Evolutionary conservation across 2,797 vertebrate species (phyloP).

Genomic region (Leptoclinus maculatus): DNA sequence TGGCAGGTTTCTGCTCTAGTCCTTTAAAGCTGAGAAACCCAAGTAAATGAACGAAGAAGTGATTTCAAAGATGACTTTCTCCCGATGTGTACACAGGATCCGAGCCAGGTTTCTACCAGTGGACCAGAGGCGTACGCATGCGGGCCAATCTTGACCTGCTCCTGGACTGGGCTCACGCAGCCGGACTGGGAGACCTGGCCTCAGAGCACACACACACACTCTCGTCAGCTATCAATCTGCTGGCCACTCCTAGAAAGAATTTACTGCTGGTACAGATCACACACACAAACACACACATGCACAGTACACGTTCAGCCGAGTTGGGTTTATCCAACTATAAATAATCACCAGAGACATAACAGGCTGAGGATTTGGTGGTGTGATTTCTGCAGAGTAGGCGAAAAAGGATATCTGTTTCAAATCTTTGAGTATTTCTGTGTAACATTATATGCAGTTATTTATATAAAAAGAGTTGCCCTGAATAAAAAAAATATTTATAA

Average conservation of each 20-base stretch:
- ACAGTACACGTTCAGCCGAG: slow-evolving; percentile 20
- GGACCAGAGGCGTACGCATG: slow-evolving; percentile 84
- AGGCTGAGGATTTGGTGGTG: not conserved
- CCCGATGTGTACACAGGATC: slow-evolving; percentile 74
- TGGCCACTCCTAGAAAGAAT: slow-evolving; percentile 83
- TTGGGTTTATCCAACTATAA: slow-evolving; percentile 18
- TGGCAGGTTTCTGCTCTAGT: not conserved
- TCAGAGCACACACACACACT: slow-evolving; percentile 81
- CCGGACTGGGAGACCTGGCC: slow-evolving; percentile 81
- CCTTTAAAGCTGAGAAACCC: not conserved
- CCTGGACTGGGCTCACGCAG: slow-evolving; percentile 84
- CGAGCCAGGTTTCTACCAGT: slow-evolving; percentile 85
- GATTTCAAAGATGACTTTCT: not conserved
- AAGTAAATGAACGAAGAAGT: not conserved
- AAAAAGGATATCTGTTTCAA: not conserved
- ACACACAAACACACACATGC: slow-evolving; percentile 16
- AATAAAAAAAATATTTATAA: not conserved
- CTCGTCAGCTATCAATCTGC: slow-evolving; percentile 83
- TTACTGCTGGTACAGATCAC: slow-evolving; percentile 80
- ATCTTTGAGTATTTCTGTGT: not conserved
- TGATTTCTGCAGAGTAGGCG: not conserved
- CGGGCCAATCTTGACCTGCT: slow-evolving; percentile 84
- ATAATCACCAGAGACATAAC: slow-evolving; percentile 22
- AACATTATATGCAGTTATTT: not conserved
- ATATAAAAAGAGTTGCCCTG: not conserved